Evolutionary conservation across 2,113 vertebrate species (phyloP).

Genomic region (Hippocampus guttulatus): DNA sequence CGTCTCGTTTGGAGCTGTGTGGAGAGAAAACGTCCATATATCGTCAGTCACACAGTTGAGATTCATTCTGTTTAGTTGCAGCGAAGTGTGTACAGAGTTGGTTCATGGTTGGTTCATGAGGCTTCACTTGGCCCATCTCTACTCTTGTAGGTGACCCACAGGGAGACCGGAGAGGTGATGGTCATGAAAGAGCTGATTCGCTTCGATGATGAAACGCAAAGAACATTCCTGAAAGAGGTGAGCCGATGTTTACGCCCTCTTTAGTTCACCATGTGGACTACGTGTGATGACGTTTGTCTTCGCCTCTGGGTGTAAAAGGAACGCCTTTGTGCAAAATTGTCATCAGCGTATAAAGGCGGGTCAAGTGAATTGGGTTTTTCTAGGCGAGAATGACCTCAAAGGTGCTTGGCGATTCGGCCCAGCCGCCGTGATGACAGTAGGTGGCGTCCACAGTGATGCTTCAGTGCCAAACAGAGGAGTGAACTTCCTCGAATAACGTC

Average conservation of each 20-base stretch:
- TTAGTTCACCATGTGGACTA: background rate
- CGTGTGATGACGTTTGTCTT: background rate
- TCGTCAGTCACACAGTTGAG: too few relatives aligned
- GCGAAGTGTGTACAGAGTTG: too few relatives aligned
- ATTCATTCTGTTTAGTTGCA: too few relatives aligned
- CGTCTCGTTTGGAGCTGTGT: too few relatives aligned
- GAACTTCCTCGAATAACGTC: slow-evolving; percentile 2
- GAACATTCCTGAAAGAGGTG: slow-evolving; percentile 94
- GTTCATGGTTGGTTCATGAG: too few relatives aligned
- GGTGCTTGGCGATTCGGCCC: background rate
- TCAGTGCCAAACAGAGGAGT: background rate
- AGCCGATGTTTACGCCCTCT: slow-evolving; percentile 10
- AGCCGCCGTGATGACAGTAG: background rate
- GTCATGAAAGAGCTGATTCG: slow-evolving; percentile 98
- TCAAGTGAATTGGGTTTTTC: background rate
- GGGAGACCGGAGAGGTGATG: slow-evolving; percentile 95
- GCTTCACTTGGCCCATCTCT: too few relatives aligned
- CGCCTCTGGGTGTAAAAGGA: background rate
- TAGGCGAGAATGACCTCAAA: background rate
- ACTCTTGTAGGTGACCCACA: slow-evolving; percentile 83
- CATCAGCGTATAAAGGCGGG: background rate
- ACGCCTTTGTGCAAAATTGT: background rate
- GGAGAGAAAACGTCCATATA: too few relatives aligned
- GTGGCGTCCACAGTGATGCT: background rate
- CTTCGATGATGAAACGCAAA: slow-evolving; percentile 93